Evolutionary conservation across 2,113 vertebrate genomes (phyloP).

Genomic region (Grammomys dolichurus): DNA sequence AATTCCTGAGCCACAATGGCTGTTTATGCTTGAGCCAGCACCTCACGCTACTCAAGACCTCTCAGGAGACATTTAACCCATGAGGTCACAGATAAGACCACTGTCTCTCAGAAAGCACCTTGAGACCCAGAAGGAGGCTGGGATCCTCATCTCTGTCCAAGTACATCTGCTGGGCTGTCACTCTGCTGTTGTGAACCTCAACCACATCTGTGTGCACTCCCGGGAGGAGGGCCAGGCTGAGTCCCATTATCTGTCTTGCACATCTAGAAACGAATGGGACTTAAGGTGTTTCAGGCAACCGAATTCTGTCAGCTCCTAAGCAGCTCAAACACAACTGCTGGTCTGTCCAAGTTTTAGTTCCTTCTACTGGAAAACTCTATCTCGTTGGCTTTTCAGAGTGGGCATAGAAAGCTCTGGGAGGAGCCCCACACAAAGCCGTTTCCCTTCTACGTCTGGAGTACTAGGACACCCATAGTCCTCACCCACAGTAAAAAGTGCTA

Average conservation of each 20-base stretch:
- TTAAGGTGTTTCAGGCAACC: neutral
- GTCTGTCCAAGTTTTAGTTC: neutral
- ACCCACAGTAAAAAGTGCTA: neutral
- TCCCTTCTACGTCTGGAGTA: neutral
- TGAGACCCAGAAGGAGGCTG: neutral
- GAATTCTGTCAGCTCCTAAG: conserved; percentile 1
- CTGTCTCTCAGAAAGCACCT: neutral
- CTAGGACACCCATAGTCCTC: neutral
- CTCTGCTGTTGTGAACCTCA: neutral
- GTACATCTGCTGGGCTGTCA: neutral
- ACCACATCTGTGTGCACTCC: neutral
- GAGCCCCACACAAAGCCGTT: neutral
- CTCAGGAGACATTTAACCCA: neutral
- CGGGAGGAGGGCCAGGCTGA: neutral
- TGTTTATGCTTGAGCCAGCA: neutral
- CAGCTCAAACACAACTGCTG: neutral
- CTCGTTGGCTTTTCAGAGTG: neutral
- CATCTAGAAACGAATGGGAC: conserved; percentile 34
- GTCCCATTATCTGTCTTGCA: neutral
- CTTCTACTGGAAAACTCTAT: neutral
- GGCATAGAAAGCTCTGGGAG: neutral
- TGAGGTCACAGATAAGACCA: neutral
- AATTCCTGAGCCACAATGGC: conserved; percentile 10
- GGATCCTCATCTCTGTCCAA: neutral
- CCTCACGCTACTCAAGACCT: neutral